Evolutionary conservation across 2,113 vertebrate genomes (phyloP), one percentile per base, ranked within the genome.

Genomic region (Melanotaenia duboulayi): DNA sequence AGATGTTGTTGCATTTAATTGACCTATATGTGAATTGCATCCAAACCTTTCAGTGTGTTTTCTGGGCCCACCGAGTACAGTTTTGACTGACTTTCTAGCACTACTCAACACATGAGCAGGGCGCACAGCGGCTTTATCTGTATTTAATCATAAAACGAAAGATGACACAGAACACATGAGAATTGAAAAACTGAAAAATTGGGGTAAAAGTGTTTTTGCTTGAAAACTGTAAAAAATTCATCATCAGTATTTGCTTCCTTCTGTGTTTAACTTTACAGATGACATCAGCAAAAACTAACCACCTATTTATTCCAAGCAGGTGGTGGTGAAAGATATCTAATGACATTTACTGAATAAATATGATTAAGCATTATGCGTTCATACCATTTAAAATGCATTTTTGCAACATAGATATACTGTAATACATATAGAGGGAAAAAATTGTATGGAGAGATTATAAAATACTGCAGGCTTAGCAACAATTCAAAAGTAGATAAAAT

Each of bases 21-120:
- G 97, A 99, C 97, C 97, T 99, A 99, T 97, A 99, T 99, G 97
- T 97, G 97, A 98, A 98, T 98, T 96, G 96, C 96, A 98, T 97
- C 96, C 96, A 96, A 98, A 97, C 96, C 95, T 97, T 97, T 96
- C 96, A 96, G 95, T 95, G 94, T 92, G 95, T 96, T 86, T 96
- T 95, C 95, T 94, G 94, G 94, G 94, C 95, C 95, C 94, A 92
- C 92, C 93, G 81, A 88, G 94, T 96, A 94, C 95, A 84, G 84
- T 85, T 86, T 71, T 56, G 80, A 89, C 89, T 83, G 82, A 84
- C 81, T 86, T 87, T 82, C 80, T 78, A 81, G 76, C 76, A 71
- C 51, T 81, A 70, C 78, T 70, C 82, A 42, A 59, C 64, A 57
- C 24, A 72, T 5, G 32, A 65, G 61, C 75, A 19, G 35, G 16